phyloP scores from a whole-genome alignment of 1,140 invertebrate species.

The Papilio machaon region DNA sequence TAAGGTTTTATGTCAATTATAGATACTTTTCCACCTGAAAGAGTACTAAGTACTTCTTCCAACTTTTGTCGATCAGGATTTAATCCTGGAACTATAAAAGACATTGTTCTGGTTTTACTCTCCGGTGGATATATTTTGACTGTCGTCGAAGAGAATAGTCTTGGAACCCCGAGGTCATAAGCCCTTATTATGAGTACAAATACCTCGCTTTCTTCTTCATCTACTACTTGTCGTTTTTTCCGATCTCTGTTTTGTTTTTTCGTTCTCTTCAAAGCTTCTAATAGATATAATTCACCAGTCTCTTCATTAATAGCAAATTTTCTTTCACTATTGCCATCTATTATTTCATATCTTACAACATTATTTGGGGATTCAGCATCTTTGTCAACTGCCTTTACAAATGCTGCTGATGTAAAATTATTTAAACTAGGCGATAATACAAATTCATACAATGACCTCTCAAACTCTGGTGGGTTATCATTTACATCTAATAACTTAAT shows the following conservation, averaged over 20 bases:
- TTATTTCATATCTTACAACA: constrained; percentile 91
- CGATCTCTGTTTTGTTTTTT: constrained; percentile 76
- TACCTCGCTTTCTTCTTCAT: constrained; percentile 80
- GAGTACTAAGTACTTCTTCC: constrained; percentile 87
- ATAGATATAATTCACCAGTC: constrained; percentile 84
- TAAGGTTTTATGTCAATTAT: constrained; percentile 89
- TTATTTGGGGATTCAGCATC: constrained; percentile 94
- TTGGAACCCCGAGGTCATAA: constrained; percentile 91
- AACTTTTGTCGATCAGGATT: constrained; percentile 87
- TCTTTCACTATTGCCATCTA: constrained; percentile 90
- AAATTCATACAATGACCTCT: constrained; percentile 91
- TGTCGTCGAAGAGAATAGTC: constrained; percentile 85
- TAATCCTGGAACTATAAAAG: constrained; percentile 89
- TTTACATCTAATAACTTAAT: constrained; percentile 92
- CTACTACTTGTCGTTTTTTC: constrained; percentile 76
- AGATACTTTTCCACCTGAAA: constrained; percentile 89
- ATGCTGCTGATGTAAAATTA: constrained; percentile 87
- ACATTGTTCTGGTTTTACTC: constrained; percentile 86
- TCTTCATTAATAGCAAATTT: constrained; percentile 90
- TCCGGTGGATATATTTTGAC: constrained; percentile 87
- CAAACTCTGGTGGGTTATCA: constrained; percentile 93
- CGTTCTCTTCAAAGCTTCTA: constrained; percentile 80
- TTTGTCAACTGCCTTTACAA: constrained; percentile 90
- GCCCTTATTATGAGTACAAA: constrained; percentile 87
- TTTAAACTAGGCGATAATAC: constrained; percentile 88